Percentiles rank a stretch among this genome's conserved stretches.
These are phyloP conservation scores for Noctuana brunneofusca DNA, from an alignment of 2,888 invertebrate genomes.

Conservation along the genomic window DNA sequence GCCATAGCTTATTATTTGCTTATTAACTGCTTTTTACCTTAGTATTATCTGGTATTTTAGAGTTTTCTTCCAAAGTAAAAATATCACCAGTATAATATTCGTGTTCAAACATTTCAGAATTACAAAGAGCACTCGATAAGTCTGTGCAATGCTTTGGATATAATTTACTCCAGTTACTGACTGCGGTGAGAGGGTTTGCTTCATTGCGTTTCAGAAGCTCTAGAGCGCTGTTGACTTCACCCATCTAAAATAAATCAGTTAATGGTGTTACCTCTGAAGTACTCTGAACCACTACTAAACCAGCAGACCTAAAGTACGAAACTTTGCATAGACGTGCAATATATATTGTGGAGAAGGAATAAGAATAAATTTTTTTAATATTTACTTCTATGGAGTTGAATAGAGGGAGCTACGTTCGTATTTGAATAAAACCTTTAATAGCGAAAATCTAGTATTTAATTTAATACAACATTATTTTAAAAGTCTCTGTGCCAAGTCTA, in stretches of 20 bases:
- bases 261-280: too few species aligned
- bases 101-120: conserved; percentile 53
- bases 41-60: conserved; percentile 37
- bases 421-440: too few species aligned
- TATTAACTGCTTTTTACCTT: conserved; percentile 41
- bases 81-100: conserved; percentile 57
- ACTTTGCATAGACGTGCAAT: too few species aligned
- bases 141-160: conserved; percentile 67
- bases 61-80: conserved; percentile 48
- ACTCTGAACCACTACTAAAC: too few species aligned
- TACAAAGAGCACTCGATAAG: conserved; percentile 54
- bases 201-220: conserved; percentile 63
- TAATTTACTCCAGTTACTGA: conserved; percentile 57
- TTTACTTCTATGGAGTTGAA: too few species aligned
- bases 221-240: conserved; percentile 62
- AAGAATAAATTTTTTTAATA: too few species aligned
- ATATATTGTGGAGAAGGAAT: too few species aligned
- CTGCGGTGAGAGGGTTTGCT: conserved; percentile 53
- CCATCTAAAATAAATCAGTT: conserved; percentile 47
- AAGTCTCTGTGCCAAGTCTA: too few species aligned
- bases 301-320: too few species aligned
- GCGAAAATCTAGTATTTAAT: too few species aligned
- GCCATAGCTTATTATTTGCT: not conserved
- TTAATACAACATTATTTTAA: too few species aligned
- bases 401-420: too few species aligned